Conservation (phyloP, 2,888 invertebrate genomes). For the Caenorhabditis sinica region DNA sequence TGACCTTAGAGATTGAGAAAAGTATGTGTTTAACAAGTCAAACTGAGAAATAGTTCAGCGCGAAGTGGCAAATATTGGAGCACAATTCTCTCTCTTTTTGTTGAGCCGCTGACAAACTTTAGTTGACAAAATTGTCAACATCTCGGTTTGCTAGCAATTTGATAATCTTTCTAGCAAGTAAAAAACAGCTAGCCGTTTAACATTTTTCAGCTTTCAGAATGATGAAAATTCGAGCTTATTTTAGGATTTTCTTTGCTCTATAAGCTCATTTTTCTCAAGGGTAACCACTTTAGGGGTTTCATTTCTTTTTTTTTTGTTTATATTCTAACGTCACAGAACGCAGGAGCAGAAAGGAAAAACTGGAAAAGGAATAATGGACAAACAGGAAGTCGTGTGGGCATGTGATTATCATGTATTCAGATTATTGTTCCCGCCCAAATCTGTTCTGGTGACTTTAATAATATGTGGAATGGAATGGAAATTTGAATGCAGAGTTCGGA, state of each 20-base stretch:
- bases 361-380: not conserved
- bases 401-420: slow-evolving; percentile 10
- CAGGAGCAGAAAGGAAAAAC: not conserved
- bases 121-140: slow-evolving; percentile 27
- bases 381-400: slow-evolving; percentile 6
- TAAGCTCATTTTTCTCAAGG: slow-evolving; percentile 33
- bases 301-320: slow-evolving; percentile 12
- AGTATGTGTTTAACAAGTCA: slow-evolving; percentile 23
- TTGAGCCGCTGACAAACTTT: slow-evolving; percentile 1
- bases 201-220: slow-evolving; percentile 19
- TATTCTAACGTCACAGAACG: not conserved
- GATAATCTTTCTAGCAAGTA: slow-evolving; percentile 29
- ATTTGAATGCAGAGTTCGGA: not conserved
- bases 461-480: not conserved
- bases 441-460: not conserved
- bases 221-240: slow-evolving; percentile 36
- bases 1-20: not conserved
- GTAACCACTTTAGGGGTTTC: not conserved
- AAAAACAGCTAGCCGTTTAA: not conserved
- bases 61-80: slow-evolving; percentile 57
- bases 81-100: not conserved
- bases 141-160: slow-evolving; percentile 36
- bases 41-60: slow-evolving; percentile 26
- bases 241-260: not conserved
- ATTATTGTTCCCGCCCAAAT: not conserved